phyloP scores from a whole-genome alignment of 2,888 invertebrate species.

The Litoditis marina region DNA sequence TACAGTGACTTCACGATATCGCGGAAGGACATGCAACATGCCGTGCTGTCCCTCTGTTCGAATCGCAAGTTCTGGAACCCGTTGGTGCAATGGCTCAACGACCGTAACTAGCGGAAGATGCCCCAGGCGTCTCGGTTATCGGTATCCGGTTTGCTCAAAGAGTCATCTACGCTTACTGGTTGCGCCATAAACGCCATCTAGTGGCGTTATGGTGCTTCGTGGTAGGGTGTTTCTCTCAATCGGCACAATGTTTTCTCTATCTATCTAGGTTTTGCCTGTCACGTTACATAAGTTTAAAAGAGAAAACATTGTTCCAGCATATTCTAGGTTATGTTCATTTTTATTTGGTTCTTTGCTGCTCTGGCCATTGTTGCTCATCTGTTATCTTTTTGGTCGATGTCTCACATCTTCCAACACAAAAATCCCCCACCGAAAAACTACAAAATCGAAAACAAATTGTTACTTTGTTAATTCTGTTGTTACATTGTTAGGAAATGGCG shows the following conservation, averaged over 20 bases:
- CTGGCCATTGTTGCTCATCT: not conserved
- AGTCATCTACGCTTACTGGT: too few relatives aligned
- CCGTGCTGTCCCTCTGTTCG: conserved; percentile 45
- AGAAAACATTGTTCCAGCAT: too few relatives aligned
- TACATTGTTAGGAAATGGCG: conserved; percentile 1
- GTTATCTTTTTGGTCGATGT: not conserved
- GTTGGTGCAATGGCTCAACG: conserved; percentile 18
- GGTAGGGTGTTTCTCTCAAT: not conserved
- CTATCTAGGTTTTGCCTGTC: not conserved
- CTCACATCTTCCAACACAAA: not conserved
- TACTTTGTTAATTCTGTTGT: conserved; percentile 1
- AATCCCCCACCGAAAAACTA: not conserved
- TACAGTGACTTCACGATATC: conserved; percentile 49
- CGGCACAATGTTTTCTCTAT: not conserved
- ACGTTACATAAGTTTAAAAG: too few relatives aligned
- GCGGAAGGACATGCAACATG: conserved; percentile 45
- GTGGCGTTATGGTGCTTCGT: too few relatives aligned
- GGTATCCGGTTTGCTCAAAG: too few relatives aligned
- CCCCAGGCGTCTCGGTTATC: not conserved
- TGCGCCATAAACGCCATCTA: too few relatives aligned
- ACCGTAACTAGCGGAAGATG: not conserved
- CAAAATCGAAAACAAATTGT: conserved; percentile 1
- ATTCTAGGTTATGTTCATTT: not conserved
- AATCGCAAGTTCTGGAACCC: conserved; percentile 28
- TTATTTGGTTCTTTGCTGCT: not conserved